phyloP scores from a whole-genome alignment of 2,797 vertebrate genomes.

The Alosa sapidissima region DNA sequence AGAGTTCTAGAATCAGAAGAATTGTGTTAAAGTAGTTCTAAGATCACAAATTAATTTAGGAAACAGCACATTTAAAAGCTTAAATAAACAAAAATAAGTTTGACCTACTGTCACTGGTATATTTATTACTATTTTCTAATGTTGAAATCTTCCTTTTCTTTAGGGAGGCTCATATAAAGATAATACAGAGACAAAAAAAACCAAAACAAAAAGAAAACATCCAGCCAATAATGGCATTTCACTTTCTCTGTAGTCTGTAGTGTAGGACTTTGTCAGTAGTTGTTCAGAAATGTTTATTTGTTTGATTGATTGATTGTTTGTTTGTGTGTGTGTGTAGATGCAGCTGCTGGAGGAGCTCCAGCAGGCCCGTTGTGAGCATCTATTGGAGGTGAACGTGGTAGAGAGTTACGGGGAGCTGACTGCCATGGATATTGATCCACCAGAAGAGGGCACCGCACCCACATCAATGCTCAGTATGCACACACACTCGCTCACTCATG shows the following conservation, averaged over 20 bases:
- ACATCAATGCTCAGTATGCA: not conserved
- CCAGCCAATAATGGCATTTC: no score
- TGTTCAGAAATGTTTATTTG: not conserved
- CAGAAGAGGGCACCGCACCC: conserved; percentile 63
- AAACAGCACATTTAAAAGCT: not conserved
- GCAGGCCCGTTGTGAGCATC: conserved; percentile 79
- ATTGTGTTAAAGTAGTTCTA: not conserved
- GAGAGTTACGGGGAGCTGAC: conserved; percentile 85
- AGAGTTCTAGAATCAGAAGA: not conserved
- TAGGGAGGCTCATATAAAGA: no score
- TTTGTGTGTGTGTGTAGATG: conserved; percentile 67
- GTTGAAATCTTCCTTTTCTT: no score
- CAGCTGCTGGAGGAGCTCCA: conserved; percentile 85
- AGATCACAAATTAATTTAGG: not conserved
- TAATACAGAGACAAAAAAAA: no score
- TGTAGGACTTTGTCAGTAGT: no score
- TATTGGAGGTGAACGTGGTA: conserved; percentile 74
- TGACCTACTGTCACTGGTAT: not conserved
- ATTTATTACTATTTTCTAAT: no score
- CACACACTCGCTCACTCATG: not conserved
- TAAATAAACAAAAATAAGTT: not conserved
- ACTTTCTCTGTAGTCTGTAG: no score
- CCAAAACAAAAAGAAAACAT: no score
- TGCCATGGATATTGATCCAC: conserved; percentile 87
- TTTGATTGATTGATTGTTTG: not conserved